Evolutionary conservation across 2,797 vertebrate genomes (phyloP), one percentile per base, ranked within the genome.

Genomic region (Phrynocephalus guinanensis): DNA sequence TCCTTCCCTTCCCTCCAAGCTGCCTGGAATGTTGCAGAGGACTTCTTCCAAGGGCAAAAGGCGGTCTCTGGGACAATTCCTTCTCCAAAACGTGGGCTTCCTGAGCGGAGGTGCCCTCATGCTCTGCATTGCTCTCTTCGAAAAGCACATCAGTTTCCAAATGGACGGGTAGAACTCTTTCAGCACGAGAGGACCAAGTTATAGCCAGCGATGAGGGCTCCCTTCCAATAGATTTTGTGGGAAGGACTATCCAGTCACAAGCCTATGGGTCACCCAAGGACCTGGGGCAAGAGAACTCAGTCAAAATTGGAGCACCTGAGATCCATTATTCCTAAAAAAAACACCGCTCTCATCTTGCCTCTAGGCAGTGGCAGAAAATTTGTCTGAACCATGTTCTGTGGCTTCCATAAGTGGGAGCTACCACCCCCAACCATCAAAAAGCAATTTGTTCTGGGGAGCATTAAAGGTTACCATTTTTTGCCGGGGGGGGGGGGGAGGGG

Each of bases 41-140:
- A 89, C 87, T 1, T 83, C 91, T 13, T 24, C 10, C 10, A 71
- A 50, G 24, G 10, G 87, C 30, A 1, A 82, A 33, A 63, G 73
- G 63, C 84, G 78, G 16, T 73, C 93, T 50, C 84, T 95, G 87
- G 84, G 84, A 87, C 93, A 92, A 50, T 97, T 93, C 90, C 3
- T 94, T 48, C 96, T 96, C 94, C 97, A 88, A 93, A 97, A 95
- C 89, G n/a, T 91, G 71, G 97, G 98, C 1, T 95, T 98, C 91
- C 92, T 97, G 84, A 89, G 96, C 79, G 98, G 98, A 28, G 94
- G 95, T 0, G 83, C 91, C 85, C 93, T 97, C 94, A 98, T 98
- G 97, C 66, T 97, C 80, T 95, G 96, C 93, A 97, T 98, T 6
- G 97, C 97, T 24, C 93, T 98, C n/a, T 95, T 97, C 73, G 97